Evolutionary conservation across 1,140 invertebrate genomes (phyloP).

Genomic region (Nebria ingens): DNA sequence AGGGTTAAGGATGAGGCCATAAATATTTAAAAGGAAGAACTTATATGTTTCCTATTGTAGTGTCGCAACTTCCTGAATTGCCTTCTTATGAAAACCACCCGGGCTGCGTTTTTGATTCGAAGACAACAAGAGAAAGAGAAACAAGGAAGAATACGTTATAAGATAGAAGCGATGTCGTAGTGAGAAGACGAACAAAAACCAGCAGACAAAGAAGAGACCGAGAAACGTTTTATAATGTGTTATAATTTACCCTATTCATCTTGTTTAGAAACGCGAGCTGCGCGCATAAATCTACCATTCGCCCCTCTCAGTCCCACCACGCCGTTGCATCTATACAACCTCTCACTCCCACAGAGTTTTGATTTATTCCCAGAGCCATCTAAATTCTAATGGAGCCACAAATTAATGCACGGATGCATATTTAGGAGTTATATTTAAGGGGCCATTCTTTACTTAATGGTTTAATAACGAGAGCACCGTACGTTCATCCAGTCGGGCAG

Average conservation of each 20-base stretch:
- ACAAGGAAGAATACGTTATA: neutral
- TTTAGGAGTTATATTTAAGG: constrained; percentile 9
- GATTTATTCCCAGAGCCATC: constrained; percentile 2
- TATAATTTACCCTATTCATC: constrained; percentile 9
- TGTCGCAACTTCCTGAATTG: neutral
- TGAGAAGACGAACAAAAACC: constrained; percentile 4
- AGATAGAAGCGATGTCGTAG: no score
- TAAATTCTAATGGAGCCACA: constrained; percentile 9
- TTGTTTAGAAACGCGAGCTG: constrained; percentile 5
- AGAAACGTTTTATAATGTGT: constrained; percentile 8
- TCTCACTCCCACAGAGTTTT: neutral
- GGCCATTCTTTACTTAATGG: constrained; percentile 6
- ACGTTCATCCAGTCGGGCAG: no score
- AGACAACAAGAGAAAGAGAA: neutral
- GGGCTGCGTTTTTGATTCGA: no score
- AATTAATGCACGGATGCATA: constrained; percentile 9
- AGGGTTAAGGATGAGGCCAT: no score
- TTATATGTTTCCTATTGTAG: no score
- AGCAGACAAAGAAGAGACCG: constrained; percentile 6
- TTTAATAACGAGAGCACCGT: constrained; percentile 7
- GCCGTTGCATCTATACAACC: neutral
- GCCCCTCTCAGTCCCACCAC: neutral
- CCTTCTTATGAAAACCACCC: neutral
- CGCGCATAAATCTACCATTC: neutral
- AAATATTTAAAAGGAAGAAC: no score